These are phyloP conservation scores for Dasyurus viverrinus DNA, from an alignment of 2,113 vertebrate genomes.

Conservation along the genomic window DNA sequence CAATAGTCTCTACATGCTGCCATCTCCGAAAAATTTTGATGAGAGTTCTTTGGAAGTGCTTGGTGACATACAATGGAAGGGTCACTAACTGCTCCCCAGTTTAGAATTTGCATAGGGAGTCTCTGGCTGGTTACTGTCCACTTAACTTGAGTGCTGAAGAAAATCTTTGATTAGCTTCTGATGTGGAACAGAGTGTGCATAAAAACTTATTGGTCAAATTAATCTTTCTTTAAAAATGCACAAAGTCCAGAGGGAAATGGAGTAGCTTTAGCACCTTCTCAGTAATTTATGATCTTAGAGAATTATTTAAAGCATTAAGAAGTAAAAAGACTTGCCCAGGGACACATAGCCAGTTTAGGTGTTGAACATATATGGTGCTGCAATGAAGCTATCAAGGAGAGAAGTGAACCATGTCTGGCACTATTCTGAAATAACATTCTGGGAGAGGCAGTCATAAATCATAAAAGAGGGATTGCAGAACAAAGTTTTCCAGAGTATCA, in stretches of 20 bases:
- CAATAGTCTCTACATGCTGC: not conserved
- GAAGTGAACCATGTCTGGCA: not conserved
- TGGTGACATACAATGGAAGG: not conserved
- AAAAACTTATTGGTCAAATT: not conserved
- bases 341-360: not conserved
- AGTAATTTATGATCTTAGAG: not conserved
- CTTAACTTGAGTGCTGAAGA: not conserved
- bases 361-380: not conserved
- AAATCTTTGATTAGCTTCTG: not conserved
- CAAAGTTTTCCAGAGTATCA: not conserved
- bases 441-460: not conserved
- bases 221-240: not conserved
- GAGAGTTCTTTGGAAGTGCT: not conserved
- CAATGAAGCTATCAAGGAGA: not conserved
- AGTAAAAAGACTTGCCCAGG: not conserved
- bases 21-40: not conserved
- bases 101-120: not conserved
- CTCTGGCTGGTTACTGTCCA: not conserved
- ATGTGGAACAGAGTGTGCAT: not conserved
- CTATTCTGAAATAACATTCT: not conserved
- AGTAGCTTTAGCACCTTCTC: not conserved
- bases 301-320: not conserved
- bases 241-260: not conserved
- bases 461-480: not conserved
- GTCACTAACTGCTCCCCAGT: not conserved